phyloP scores from a whole-genome alignment of 2,888 invertebrate genomes.

The Troides helena region DNA sequence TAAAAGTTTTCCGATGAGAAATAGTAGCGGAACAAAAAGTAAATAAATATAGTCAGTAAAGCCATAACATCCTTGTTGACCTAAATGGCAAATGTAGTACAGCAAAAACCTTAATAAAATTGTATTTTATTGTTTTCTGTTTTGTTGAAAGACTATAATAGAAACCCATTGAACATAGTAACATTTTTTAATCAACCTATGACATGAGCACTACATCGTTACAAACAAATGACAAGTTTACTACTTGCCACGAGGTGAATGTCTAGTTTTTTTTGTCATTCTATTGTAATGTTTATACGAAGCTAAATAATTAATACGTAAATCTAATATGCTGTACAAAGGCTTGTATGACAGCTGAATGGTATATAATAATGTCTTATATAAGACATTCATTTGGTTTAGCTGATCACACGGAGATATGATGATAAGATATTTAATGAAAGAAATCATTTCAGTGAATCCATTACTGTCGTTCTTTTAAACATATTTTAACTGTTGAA shows the following conservation, averaged over 20 bases:
- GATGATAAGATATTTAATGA: not conserved
- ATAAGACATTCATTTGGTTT: not conserved
- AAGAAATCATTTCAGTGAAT: not conserved
- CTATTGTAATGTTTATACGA: not conserved
- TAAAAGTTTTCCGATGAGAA: constrained; percentile 24
- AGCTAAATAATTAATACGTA: not conserved
- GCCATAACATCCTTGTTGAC: too few species aligned
- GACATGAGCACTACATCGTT: too few species aligned
- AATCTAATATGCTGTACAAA: not conserved
- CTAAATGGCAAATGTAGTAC: too few species aligned
- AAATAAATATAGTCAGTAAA: too few species aligned
- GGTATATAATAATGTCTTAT: not conserved
- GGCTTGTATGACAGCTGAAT: not conserved
- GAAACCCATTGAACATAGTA: too few species aligned
- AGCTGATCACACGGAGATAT: not conserved
- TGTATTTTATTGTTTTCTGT: not conserved
- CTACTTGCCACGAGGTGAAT: too few species aligned
- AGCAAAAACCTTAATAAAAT: not conserved
- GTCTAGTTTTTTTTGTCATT: not conserved
- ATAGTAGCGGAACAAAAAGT: constrained; percentile 19
- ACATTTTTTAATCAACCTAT: too few species aligned
- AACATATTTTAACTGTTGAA: too few species aligned
- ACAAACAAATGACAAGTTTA: too few species aligned
- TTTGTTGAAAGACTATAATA: not conserved
- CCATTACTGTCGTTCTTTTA: not conserved